Percentiles rank a stretch among this genome's conserved stretches.
Conservation (phyloP, 2,888 invertebrate species). For the Anthoptus insignis region DNA sequence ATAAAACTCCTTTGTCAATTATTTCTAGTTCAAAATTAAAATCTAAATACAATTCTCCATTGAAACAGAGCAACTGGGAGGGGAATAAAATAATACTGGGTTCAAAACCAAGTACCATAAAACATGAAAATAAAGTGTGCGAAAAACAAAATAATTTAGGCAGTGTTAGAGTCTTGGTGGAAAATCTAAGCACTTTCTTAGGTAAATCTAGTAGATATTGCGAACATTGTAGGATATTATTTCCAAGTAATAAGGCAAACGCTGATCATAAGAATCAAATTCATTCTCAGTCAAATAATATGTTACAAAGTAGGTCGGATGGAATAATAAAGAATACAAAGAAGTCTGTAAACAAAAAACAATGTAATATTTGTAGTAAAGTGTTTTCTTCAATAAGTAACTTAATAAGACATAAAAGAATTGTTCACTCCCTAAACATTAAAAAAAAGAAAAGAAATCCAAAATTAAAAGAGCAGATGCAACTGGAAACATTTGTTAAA, state of each 20-base stretch:
- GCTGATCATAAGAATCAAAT: conserved; percentile 51
- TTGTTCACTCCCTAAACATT: conserved; percentile 44
- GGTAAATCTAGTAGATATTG: conserved; percentile 64
- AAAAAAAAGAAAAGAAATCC: conserved; percentile 13
- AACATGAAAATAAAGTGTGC: conserved; percentile 34
- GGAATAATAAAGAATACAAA: conserved; percentile 6
- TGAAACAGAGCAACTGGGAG: conserved; percentile 30
- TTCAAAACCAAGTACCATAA: conserved; percentile 55
- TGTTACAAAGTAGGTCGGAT: conserved; percentile 18
- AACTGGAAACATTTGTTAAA: background rate
- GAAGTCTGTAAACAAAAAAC: background rate
- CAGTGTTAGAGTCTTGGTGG: conserved; percentile 55
- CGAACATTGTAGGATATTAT: conserved; percentile 64
- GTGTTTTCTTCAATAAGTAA: conserved; percentile 44
- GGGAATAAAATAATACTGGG: conserved; percentile 66
- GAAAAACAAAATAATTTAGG: background rate
- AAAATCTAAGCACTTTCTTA: conserved; percentile 60
- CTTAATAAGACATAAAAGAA: conserved; percentile 55
- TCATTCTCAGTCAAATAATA: conserved; percentile 41
- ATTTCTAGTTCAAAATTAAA: background rate
- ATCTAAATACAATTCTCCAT: background rate
- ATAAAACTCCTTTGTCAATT: background rate
- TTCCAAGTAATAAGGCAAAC: conserved; percentile 54
- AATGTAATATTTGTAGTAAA: conserved; percentile 55
- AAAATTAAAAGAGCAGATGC: conserved; percentile 17